These are phyloP conservation scores for Syngnathus rostellatus DNA, from an alignment of 2,797 vertebrate genomes.

Conservation along the genomic window DNA sequence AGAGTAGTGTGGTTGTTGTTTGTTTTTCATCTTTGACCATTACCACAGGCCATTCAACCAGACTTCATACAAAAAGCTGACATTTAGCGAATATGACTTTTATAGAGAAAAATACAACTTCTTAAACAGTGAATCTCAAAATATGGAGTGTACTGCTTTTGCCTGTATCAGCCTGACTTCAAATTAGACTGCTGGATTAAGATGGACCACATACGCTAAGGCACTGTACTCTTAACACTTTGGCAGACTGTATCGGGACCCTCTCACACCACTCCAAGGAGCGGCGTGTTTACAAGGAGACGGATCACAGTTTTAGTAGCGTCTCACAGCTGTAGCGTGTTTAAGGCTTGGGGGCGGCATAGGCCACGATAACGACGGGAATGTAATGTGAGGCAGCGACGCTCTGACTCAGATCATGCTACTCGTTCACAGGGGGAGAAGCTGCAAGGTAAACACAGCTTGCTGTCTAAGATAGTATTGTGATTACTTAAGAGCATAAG, in stretches of 20 bases:
- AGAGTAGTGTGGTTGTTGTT: conserved; percentile 51
- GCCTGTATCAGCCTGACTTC: conserved; percentile 34
- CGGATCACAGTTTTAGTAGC: conserved; percentile 91
- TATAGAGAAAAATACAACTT: conserved; percentile 28
- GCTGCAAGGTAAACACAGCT: conserved; percentile 17
- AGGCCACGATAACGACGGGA: conserved; percentile 55
- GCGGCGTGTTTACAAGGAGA: conserved; percentile 68
- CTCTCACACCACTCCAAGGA: conserved; percentile 58
- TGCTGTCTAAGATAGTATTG: conserved; percentile 33
- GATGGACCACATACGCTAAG: conserved; percentile 71
- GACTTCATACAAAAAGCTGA: conserved; percentile 27
- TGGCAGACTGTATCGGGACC: conserved; percentile 89
- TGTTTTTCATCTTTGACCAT: conserved; percentile 54
- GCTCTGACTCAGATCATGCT: conserved; percentile 15
- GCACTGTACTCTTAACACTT: conserved; percentile 96
- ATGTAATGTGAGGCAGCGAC: conserved; percentile 40
- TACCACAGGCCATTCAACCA: conserved; percentile 56
- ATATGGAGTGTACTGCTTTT: conserved; percentile 42
- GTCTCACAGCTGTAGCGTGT: conserved; percentile 71
- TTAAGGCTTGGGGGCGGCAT: conserved; percentile 81
- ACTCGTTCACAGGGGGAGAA: conserved; percentile 16
- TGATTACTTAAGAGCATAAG: conserved; percentile 55
- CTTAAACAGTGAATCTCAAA: conserved; percentile 23
- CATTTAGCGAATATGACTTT: conserved; percentile 24
- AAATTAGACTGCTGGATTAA: conserved; percentile 8